Percentiles rank a stretch among this genome's conserved stretches.
phyloP scores from a whole-genome alignment of 2,113 vertebrate genomes.

The Haplochromis vanheusdeni region DNA sequence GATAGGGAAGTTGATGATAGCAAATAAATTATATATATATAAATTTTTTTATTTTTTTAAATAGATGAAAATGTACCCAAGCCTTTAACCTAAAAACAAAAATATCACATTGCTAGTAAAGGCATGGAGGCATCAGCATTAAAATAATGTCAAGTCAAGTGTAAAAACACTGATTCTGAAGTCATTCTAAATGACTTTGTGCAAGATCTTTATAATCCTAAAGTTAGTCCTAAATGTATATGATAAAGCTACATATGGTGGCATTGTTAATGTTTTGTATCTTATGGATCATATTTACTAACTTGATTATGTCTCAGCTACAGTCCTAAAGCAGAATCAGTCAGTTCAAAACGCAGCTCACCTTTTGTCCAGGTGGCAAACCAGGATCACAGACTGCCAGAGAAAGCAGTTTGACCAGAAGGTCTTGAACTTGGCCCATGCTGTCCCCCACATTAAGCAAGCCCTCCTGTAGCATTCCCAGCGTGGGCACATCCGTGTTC shows the following conservation, averaged over 20 bases:
- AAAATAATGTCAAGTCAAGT: background rate
- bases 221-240: background rate
- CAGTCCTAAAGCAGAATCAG: background rate
- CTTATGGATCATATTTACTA: background rate
- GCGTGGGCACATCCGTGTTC: conserved; percentile 82
- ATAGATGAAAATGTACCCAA: background rate
- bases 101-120: background rate
- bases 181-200: background rate
- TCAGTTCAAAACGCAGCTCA: conserved; percentile 40
- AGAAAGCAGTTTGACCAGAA: conserved; percentile 91
- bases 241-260: background rate
- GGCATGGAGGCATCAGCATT: background rate
- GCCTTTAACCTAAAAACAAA: background rate
- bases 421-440: conserved; percentile 94
- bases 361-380: conserved; percentile 90
- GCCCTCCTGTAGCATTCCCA: conserved; percentile 91
- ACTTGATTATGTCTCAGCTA: background rate
- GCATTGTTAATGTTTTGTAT: background rate
- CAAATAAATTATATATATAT: background rate
- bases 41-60: background rate
- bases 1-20: conserved; percentile 23
- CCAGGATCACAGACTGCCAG: conserved; percentile 94
- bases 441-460: conserved; percentile 92
- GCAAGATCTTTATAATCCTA: background rate
- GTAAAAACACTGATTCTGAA: background rate